Percentiles rank a stretch among this genome's conserved stretches.
Evolutionary conservation across 2,888 invertebrate genomes (phyloP).

Genomic region (Brenthis daphne): DNA sequence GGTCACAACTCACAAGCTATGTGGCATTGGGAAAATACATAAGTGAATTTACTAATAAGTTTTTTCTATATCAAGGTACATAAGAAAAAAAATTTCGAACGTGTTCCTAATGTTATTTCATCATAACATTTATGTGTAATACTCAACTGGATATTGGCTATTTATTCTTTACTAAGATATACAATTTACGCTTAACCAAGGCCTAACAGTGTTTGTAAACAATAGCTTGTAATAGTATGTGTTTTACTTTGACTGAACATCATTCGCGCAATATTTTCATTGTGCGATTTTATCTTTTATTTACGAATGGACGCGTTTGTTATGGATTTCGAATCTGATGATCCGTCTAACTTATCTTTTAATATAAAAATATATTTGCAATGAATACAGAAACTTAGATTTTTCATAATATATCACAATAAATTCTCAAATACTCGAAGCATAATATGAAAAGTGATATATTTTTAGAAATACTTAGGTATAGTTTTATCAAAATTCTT

Average conservation of each 20-base stretch:
- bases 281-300: constrained; percentile 61
- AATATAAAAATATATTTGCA: too few relatives aligned
- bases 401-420: too few relatives aligned
- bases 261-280: constrained; percentile 65
- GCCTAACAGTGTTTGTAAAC: constrained; percentile 66
- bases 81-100: not conserved
- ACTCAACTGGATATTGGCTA: not conserved
- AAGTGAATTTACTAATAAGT: not conserved
- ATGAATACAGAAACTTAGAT: too few relatives aligned
- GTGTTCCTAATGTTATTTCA: constrained; percentile 10
- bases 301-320: constrained; percentile 30
- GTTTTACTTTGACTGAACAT: constrained; percentile 65
- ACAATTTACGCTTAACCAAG: constrained; percentile 50
- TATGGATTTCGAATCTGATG: constrained; percentile 22
- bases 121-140: not conserved
- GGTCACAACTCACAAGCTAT: constrained; percentile 13
- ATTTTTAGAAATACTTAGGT: not conserved
- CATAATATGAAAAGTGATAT: constrained; percentile 1
- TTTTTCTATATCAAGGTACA: not conserved
- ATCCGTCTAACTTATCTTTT: not conserved
- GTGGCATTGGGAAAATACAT: constrained; percentile 18
- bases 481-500: not conserved
- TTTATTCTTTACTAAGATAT: constrained; percentile 6
- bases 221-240: constrained; percentile 61
- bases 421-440: too few relatives aligned